Conservation (phyloP, 2,888 invertebrate species). For the Drosophila paramelanica region DNA sequence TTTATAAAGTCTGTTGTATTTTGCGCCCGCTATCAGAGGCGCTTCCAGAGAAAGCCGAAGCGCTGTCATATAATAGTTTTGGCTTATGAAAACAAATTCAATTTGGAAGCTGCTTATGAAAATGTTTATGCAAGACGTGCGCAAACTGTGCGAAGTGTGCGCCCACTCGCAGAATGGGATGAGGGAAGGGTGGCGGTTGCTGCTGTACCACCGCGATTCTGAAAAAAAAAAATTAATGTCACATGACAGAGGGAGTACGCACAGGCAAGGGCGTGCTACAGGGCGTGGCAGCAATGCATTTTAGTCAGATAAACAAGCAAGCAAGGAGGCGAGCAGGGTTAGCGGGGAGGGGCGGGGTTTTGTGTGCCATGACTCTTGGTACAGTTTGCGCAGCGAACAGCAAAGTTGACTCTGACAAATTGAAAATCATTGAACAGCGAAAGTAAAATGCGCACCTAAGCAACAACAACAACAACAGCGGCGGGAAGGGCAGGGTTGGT, state of each 20-base stretch:
- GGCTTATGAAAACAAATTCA: conserved; percentile 80
- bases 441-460: conserved; percentile 63
- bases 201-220: background rate
- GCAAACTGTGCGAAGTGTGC: conserved; percentile 22
- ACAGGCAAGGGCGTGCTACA: conserved; percentile 11
- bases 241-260: conserved; percentile 46
- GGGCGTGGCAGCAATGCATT: conserved; percentile 62
- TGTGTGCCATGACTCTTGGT: conserved; percentile 59
- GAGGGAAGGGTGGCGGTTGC: background rate
- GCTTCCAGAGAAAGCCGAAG: conserved; percentile 11
- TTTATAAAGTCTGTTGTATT: conserved; percentile 30
- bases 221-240: conserved; percentile 68
- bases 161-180: background rate
- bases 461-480: conserved; percentile 18
- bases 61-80: conserved; percentile 74
- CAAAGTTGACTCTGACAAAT: conserved; percentile 74
- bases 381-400: conserved; percentile 53
- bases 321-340: no score
- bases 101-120: conserved; percentile 78
- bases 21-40: conserved; percentile 12
- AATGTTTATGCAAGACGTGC: conserved; percentile 78
- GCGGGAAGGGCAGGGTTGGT: background rate
- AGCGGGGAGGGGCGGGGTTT: background rate
- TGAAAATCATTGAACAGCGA: conserved; percentile 75
- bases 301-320: conserved; percentile 66